Evolutionary conservation across 1,140 invertebrate species (phyloP).

Genomic region (Caerostris darwini): DNA sequence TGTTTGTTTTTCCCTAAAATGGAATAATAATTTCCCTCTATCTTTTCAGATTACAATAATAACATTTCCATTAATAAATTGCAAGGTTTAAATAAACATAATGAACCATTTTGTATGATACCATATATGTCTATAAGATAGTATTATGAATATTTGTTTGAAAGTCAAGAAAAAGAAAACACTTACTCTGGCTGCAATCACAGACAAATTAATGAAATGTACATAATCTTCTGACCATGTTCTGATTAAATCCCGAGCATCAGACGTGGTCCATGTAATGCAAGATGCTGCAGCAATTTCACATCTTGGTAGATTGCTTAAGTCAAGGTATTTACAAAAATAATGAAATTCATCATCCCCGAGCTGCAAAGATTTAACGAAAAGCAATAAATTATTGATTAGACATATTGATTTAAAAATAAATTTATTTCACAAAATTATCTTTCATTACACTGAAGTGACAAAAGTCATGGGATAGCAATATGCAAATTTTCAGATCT

Average conservation of each 20-base stretch:
- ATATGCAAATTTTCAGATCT: too few species aligned
- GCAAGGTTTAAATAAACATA: too few species aligned
- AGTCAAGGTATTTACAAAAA: slow-evolving; percentile 36
- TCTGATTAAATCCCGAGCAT: slow-evolving; percentile 80
- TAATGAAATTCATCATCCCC: slow-evolving; percentile 59
- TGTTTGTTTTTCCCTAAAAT: too few species aligned
- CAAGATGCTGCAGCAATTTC: slow-evolving; percentile 33
- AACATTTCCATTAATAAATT: too few species aligned
- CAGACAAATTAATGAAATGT: slow-evolving; percentile 80
- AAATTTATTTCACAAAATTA: background rate
- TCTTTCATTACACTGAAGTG: too few species aligned
- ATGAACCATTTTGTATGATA: too few species aligned
- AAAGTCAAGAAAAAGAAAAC: background rate
- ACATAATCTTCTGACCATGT: slow-evolving; percentile 81
- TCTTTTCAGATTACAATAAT: too few species aligned
- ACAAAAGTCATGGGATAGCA: too few species aligned
- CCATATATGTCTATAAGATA: too few species aligned
- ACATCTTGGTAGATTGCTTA: background rate
- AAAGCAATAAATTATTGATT: background rate
- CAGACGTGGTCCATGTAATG: slow-evolving; percentile 80
- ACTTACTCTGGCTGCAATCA: slow-evolving; percentile 81
- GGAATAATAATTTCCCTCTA: too few species aligned
- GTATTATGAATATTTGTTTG: too few species aligned
- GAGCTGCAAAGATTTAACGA: background rate
- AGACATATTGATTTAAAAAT: background rate